Base-by-base conservation (phyloP, 2,888 invertebrate genomes). In the Troides helena region DNA sequence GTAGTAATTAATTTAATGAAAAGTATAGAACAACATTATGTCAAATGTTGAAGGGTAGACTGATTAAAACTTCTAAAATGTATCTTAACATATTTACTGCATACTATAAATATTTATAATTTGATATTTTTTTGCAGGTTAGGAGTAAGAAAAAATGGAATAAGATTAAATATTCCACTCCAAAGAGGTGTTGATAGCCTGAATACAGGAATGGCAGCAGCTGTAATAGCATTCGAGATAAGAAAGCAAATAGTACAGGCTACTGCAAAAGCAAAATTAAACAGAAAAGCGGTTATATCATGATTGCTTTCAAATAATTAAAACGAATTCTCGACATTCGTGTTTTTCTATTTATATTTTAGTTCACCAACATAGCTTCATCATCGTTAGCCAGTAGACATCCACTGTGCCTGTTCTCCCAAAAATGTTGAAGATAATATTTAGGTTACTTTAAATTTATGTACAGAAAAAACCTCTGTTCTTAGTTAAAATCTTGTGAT, bases 201-300 rank as follows among this genome's bases (percentile, higher is more conserved):
- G 66, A 99, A 98, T 85, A 95, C 96, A 3, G 95, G 96, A 8
- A 95, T 97, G 82, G 97, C 98, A 0, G 91, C 96, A 25, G 96
- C 97, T 21, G 93, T 99, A 57, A 94, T 99, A 76, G 93, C 96
- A 36, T 98, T 97, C 88, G 98, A 99, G 94, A 94, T 97, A 63
- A 94, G 94, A 78, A 94, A 95, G 77, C 96, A 97, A 84, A 87
- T 94, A 65, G 78, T 90, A 50, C 85, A 88, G 72, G 78, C 81
- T 4, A 86, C 83, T 84, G 77, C 78, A 0, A 87, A 85, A 72
- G 75, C 79, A 18, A 88, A 82, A 74, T 69, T 81, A 39, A 78
- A 82, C 63, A 82, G 76, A 70, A 75, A 79, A 72, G 74, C 76
- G 67, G 74, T 75, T 69, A 56, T 25, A 68, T 53, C 14, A 17